Evolutionary conservation across 2,888 invertebrate genomes (phyloP), one percentile per base, ranked within the genome.

Genomic region (Melanargia galathea): DNA sequence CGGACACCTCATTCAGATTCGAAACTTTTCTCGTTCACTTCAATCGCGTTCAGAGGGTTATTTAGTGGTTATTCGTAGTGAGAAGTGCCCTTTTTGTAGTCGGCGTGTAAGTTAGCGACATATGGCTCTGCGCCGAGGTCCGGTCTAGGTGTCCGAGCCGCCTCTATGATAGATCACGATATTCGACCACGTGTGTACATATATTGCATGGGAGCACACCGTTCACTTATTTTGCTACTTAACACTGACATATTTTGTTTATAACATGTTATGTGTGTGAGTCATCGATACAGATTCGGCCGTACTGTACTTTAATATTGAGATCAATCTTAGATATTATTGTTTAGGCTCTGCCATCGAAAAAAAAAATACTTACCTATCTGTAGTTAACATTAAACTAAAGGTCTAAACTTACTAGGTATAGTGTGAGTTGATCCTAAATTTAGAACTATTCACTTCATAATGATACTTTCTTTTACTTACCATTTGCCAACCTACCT

Each of bases 171-270:
- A 87, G 87, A 84, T 83, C 86, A 84, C 82, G 85, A 80, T 75
- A 73, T 64, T 63, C 77, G 76, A 84, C 80, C 90, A 88, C 89
- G 87, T 89, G 89, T 83, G 74, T 73, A 77, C 76, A 76, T 11
- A 35, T 82, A 81, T 79, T 81, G 77, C 74, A 77, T 78, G 83
- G 86, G 86, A 86, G 83, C 80, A 85, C 85, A 83, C 86, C 90
- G 78, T 85, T 91, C 90, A 89, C 90, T 87, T 90, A 82, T 81
- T 83, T 84, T 85, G 86, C 85, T 84, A 80, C 80, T 80, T 82
- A 78, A 78, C 76, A 60, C 52, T 60, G 24, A 63, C 30, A 58
- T 57, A 57, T 48, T 45, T 11, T 60, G 33, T 57, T 46, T 58
- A 16, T 48, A 48, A 48, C 48, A 48, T 35, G 35, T 48, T 58